Evolutionary conservation across 2,797 vertebrate species (phyloP), one percentile per base, ranked within the genome.

Genomic region (Arremon aurantiirostris): DNA sequence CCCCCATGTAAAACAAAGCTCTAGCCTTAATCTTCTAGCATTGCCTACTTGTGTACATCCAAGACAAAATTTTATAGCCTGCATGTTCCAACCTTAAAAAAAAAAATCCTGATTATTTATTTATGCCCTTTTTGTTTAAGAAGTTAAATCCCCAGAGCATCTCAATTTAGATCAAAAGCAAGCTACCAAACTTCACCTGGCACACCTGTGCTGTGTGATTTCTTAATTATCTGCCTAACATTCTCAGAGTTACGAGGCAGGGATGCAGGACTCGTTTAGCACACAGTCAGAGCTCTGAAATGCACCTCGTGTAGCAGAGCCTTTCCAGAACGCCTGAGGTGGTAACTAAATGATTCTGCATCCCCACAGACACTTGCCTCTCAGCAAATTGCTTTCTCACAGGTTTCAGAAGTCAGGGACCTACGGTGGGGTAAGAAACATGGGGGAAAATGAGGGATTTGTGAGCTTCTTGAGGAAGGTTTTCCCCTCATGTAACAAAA

Each of bases 111-210:
- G 95, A 96, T 97, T 97, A 98, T 98, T 98, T 98, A 98, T 98
- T 98, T 97, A 98, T 98, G 97, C 97, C 97, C 97, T 96, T 97
- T 98, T 97, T 97, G 97, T 98, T 97, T 98, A 97, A 98, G 98
- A 98, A 98, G 97, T 98, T 97, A 98, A 98, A 98, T 97, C 97
- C 97, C 97, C 97, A 98, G 96, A 98, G 98, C 98, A 97, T 97
- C 97, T 98, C 97, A 98, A 98, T 98, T 98, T 98, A 98, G 97
- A 98, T 98, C 98, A 98, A 98, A 98, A 97, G 97, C 97, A 80
- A 97, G 93, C 97, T 97, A 97, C 97, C 97, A 97, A 97, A 97
- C 91, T 94, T 97, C 97, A 98, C 97, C 98, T 98, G 98, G 98
- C 98, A 97, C 98, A 98, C 97, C 98, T 98, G 98, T 93, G 96